Evolutionary conservation across 2,113 vertebrate species (phyloP), one percentile per base, ranked within the genome.

Genomic region (Tetrax tetrax): DNA sequence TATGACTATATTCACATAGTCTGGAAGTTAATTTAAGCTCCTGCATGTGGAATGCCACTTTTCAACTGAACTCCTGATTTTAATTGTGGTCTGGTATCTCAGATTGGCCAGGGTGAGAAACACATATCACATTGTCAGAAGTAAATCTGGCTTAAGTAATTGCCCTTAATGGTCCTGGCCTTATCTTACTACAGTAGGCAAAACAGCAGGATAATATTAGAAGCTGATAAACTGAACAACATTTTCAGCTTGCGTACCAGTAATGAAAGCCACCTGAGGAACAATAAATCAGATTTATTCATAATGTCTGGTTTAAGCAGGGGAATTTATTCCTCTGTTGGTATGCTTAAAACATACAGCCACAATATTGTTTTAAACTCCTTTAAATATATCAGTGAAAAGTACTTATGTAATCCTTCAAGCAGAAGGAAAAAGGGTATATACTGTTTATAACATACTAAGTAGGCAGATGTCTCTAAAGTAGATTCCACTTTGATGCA

Each of bases 391-490:
- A 35, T 27, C 31, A 83, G n/a, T 29, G 61, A 53, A 69, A 89
- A 85, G 7, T 65, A 76, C 45, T 87, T 95, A 86, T 47, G 37
- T 74, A 93, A 90, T 90, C 59, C 35, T 88, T 86, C 64, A 90
- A 94, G 60, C 31, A 56, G 66, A 92, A 94, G 41, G 33, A 61
- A 76, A 87, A 87, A 50, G 33, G 51, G 90, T 95, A 33, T 89
- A 95, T 91, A 68, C 70, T 81, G 72, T 48, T 87, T 69, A 87
- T 95, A 93, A 96, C 74, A 53, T n/a, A 61, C 64, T 84, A 65
- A 96, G 95, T 93, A 93, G 72, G 57, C 89, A 97, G 81, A 88
- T 97, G 89, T 92, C 80, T 93, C 80, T 85, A 82, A 90, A 96
- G 90, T 14, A 86, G 75, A 91, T 90, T 87, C 80, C 61, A 96